A percentile compares a stretch with the other conserved stretches of the same genome.
Conservation (phyloP, 2,113 vertebrate species). For the Trogon melanurus region DNA sequence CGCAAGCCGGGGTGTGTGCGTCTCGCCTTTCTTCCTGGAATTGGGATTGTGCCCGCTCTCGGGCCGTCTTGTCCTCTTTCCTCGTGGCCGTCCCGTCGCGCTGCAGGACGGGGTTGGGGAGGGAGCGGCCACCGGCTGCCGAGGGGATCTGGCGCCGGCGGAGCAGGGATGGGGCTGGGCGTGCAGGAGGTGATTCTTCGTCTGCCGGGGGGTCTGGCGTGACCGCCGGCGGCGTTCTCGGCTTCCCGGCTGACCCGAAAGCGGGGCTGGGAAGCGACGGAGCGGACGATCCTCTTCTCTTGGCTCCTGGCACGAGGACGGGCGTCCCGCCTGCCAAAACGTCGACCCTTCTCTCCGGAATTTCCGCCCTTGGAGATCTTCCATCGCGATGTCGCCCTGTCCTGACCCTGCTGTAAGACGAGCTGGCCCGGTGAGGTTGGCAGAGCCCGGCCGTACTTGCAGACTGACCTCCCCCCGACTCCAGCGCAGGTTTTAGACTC, state of each 20-base stretch:
- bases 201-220: rapidly evolving
- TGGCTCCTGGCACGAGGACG: neutral
- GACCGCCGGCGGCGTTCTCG: rapidly evolving
- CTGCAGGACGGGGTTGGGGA: neutral
- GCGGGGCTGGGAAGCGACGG: neutral
- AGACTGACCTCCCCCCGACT: neutral
- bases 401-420: neutral
- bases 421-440: too few relatives aligned
- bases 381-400: neutral
- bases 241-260: neutral
- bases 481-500: neutral
- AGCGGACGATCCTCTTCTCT: neutral
- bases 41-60: rapidly evolving
- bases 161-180: neutral
- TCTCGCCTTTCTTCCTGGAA: neutral
- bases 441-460: rapidly evolving
- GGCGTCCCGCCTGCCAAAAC: too few relatives aligned
- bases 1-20: rapidly evolving
- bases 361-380: neutral
- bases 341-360: rapidly evolving
- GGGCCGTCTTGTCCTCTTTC: neutral
- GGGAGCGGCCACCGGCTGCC: neutral
- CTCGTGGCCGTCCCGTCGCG: neutral
- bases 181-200: neutral
- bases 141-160: neutral